Conservation (phyloP, 2,797 vertebrate genomes). For the Sebastes vulpes region DNA sequence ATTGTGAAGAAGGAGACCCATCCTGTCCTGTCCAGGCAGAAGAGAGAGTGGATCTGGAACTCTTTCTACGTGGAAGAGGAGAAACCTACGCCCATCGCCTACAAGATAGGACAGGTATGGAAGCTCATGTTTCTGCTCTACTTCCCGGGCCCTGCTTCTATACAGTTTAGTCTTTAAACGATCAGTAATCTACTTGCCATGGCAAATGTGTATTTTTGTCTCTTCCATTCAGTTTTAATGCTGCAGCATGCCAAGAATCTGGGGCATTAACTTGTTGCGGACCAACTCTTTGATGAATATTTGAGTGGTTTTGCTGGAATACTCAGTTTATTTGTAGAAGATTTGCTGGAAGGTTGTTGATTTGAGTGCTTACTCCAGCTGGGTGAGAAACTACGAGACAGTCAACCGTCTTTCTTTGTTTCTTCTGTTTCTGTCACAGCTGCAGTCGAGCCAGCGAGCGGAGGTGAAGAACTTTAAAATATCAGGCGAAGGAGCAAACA, state of each 20-base stretch:
- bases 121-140: neutral
- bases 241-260: neutral
- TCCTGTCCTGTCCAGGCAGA: conserved; percentile 69
- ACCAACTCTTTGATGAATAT: conserved; percentile 36
- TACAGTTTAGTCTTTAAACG: neutral
- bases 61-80: conserved; percentile 75
- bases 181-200: neutral
- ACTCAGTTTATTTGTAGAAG: neutral
- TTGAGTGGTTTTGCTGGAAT: conserved; percentile 1
- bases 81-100: neutral
- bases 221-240: conserved; percentile 24
- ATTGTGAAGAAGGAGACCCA: conserved; percentile 67
- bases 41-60: conserved; percentile 85
- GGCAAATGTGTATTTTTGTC: conserved; percentile 7
- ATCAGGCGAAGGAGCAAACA: conserved; percentile 80
- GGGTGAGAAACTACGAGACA: neutral
- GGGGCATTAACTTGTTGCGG: conserved; percentile 21
- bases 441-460: conserved; percentile 64
- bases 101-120: conserved; percentile 80
- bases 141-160: neutral
- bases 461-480: conserved; percentile 62
- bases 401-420: neutral
- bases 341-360: neutral
- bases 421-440: conserved; percentile 56
- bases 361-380: neutral